These are phyloP conservation scores for Nycticorax nycticorax DNA, from an alignment of 2,113 vertebrate species.

Conservation along the genomic window DNA sequence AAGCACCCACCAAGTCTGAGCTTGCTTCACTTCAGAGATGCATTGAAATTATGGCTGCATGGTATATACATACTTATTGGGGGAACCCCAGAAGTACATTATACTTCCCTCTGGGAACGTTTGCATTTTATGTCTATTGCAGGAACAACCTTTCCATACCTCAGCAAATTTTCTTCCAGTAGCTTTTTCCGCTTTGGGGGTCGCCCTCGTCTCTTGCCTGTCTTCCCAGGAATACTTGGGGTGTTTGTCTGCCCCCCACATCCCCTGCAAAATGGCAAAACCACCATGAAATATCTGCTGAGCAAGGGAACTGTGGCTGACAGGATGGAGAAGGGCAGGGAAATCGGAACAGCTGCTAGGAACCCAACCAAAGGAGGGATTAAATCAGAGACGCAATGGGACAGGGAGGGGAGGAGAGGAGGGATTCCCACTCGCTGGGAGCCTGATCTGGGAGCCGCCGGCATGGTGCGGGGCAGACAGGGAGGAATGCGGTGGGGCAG, in stretches of 20 bases:
- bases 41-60: neutral
- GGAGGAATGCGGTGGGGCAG: conserved; percentile 34
- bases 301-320: neutral
- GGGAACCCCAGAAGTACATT: conserved; percentile 25
- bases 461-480: neutral
- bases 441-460: neutral
- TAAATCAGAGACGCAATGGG: neutral
- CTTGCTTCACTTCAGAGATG: neutral
- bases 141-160: conserved; percentile 71
- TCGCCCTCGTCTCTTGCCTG: conserved; percentile 89
- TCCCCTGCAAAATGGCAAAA: conserved; percentile 59
- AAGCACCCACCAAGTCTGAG: neutral
- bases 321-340: neutral
- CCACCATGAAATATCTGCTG: neutral
- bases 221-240: conserved; percentile 72
- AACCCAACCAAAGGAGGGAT: conserved; percentile 28
- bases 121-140: rapidly evolving
- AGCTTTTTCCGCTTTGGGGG: conserved; percentile 91
- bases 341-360: conserved; percentile 42
- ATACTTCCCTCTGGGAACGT: neutral
- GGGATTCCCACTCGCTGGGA: conserved; percentile 34
- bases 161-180: conserved; percentile 78
- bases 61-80: neutral
- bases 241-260: conserved; percentile 67
- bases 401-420: neutral